Base-by-base conservation (phyloP, 2,797 vertebrate species). In the Euphonia xanthogaster region DNA sequence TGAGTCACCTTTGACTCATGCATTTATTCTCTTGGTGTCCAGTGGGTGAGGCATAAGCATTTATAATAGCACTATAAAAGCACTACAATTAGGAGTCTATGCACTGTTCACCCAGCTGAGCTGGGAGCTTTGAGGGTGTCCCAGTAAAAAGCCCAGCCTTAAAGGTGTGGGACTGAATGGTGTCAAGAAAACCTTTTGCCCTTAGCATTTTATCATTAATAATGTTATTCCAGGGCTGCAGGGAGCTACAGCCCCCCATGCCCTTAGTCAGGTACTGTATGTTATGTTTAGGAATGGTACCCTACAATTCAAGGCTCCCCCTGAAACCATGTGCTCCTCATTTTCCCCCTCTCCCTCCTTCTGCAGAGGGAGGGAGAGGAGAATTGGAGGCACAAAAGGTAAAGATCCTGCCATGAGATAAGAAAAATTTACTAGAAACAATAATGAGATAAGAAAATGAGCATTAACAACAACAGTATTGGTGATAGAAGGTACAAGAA, bases 381-480 rank as follows among this genome's bases (percentile, higher is more conserved):
- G 45, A 77, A 58, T 1, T 40, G 22, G 25, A 53, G 25, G 51
- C 6, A 31, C 18, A 71, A 31, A 58, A 58, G 25, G 25, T 58
- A n/a, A 66, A 67, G 31, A 63, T 51, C 12, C 16, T 0, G 0
- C 24, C 0, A 0, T 40, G 15, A 40, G 30, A 53, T 24, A 40
- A 53, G 39, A 53, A 45, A 51, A 77, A 10, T 20, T 65, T 47
- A 35, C 39, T 47, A 30, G 58, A 58, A 83, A 65, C 21, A 63
- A 30, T 12, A 71, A 5, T 23, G 21, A 40, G 51, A 31, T 39
- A 51, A 65, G 58, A 58, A 65, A 90, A 65, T 25, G 3, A 76
- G 39, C 10, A 50, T 35, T 33, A 45, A 4, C 20, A 50, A 33
- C 15, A 50, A 17, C 24, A 44, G 8, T 65, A 23, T 6, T 31